A percentile compares a stretch with the other conserved stretches of the same genome.
These are phyloP conservation scores for Cettia cetti DNA, from an alignment of 2,113 vertebrate genomes.

Conservation along the genomic window DNA sequence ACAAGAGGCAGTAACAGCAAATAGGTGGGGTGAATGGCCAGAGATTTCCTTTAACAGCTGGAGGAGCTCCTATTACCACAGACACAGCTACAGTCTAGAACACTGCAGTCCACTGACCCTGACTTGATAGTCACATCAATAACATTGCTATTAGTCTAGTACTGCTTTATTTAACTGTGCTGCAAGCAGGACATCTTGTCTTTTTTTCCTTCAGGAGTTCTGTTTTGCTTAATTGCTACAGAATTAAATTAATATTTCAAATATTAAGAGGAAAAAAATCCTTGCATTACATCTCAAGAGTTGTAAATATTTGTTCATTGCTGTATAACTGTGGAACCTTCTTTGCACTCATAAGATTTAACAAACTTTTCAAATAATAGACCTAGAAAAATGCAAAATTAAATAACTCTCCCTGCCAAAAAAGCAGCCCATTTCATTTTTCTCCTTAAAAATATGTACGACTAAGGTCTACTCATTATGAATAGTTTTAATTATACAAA, in stretches of 20 bases:
- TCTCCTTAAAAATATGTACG: neutral
- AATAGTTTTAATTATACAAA: neutral
- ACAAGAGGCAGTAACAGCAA: neutral
- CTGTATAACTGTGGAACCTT: constrained; percentile 45
- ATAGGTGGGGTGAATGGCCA: neutral
- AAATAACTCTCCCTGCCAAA: neutral
- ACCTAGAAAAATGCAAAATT: constrained; percentile 23
- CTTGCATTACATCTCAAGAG: constrained; percentile 68
- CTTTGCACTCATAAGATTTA: constrained; percentile 62
- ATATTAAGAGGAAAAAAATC: neutral
- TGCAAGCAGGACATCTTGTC: neutral
- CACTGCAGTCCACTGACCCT: fast-evolving
- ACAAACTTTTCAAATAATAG: constrained; percentile 64
- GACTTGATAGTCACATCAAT: neutral
- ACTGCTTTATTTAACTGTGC: neutral
- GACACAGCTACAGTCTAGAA: neutral
- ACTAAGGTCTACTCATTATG: neutral
- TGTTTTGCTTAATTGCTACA: neutral
- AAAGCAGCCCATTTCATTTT: neutral
- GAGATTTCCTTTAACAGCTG: neutral
- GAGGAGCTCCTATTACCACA: neutral
- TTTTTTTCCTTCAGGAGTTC: neutral
- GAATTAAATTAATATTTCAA: neutral
- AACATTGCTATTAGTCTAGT: neutral
- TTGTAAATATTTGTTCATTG: constrained; percentile 70